These are phyloP conservation scores for Jordanella pulchra DNA, from an alignment of 2,797 vertebrate genomes.

Conservation along the genomic window DNA sequence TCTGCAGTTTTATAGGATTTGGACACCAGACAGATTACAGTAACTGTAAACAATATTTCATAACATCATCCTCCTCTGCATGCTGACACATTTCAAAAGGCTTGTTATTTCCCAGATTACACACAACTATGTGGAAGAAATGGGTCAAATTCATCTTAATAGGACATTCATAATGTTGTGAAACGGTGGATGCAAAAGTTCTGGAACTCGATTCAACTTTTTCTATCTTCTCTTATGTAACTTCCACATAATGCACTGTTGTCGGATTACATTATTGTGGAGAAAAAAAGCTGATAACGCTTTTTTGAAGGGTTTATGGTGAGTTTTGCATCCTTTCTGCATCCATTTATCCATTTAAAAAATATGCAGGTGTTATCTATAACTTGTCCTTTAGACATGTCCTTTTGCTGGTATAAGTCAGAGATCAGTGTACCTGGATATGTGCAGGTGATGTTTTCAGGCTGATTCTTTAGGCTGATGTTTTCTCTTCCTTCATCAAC, in stretches of 20 bases:
- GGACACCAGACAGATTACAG: neutral
- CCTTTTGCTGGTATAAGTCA: too few species aligned
- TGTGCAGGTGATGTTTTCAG: too few species aligned
- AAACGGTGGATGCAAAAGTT: neutral
- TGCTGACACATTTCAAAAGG: slow-evolving; percentile 41
- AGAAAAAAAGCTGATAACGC: too few species aligned
- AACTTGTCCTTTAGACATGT: too few species aligned
- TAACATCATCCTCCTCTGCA: slow-evolving; percentile 29
- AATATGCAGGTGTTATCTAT: too few species aligned
- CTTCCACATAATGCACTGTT: neutral
- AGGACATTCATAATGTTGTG: neutral
- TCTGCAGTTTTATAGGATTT: slow-evolving; percentile 2
- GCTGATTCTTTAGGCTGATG: too few species aligned
- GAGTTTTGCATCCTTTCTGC: too few species aligned
- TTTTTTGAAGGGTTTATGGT: too few species aligned
- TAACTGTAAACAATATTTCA: slow-evolving; percentile 34
- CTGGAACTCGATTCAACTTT: neutral
- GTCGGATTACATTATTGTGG: neutral
- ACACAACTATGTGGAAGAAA: slow-evolving; percentile 22
- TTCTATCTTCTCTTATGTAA: neutral
- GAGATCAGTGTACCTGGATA: too few species aligned
- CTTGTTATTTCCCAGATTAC: slow-evolving; percentile 53
- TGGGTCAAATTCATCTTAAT: neutral
- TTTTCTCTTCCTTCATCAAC: too few species aligned
- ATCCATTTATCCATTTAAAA: too few species aligned